Evolutionary conservation across 1,140 invertebrate genomes (phyloP).

Genomic region (Psix sp.): DNA sequence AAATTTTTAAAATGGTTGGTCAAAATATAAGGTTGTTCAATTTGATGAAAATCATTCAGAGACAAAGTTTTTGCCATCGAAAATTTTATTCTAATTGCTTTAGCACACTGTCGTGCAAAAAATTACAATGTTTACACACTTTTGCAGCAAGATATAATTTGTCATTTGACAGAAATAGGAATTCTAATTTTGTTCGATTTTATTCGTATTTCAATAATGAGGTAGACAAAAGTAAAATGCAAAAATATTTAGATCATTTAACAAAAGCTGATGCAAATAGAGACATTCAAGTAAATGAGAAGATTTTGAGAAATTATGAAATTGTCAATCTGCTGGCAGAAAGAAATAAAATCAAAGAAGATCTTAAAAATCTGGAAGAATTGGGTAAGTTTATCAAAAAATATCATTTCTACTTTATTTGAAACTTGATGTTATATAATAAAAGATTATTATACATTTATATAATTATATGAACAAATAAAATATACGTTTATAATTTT

Average conservation of each 20-base stretch:
- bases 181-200: no score
- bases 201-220: no score
- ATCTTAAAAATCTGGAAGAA: conserved; percentile 74
- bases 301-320: conserved; percentile 57
- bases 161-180: no score
- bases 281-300: neutral
- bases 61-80: neutral
- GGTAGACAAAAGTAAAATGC: no score
- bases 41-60: no score
- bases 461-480: no score
- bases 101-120: neutral
- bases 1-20: no score
- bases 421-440: neutral
- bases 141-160: no score
- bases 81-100: conserved; percentile 1
- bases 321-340: conserved; percentile 70
- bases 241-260: neutral
- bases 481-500: no score
- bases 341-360: conserved; percentile 69
- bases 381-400: conserved; percentile 65
- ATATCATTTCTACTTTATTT: neutral
- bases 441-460: neutral
- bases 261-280: neutral
- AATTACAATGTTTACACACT: neutral
- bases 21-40: no score